These are phyloP conservation scores for Lacerta bilineata DNA, from an alignment of 2,797 vertebrate species.

Conservation along the genomic window DNA sequence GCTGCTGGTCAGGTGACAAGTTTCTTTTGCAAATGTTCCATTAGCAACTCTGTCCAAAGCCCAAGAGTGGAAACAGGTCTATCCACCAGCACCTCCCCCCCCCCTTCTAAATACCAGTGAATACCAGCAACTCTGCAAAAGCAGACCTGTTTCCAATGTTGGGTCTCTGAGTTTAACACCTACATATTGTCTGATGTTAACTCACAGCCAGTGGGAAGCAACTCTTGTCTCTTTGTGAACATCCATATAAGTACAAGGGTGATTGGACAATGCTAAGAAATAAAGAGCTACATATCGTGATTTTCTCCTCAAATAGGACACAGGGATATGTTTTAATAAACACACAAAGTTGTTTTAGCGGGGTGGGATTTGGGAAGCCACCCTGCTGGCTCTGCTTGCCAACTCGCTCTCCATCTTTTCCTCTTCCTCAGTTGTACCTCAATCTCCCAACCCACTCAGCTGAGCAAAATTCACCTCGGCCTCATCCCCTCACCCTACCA, in stretches of 20 bases:
- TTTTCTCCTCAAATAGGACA: conserved; percentile 43
- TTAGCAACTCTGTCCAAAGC: conserved; percentile 19
- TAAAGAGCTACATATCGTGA: conserved; percentile 53
- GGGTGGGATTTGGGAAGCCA: neutral
- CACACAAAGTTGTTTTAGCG: conserved; percentile 53
- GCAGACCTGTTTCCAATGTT: conserved; percentile 48
- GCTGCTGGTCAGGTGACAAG: neutral
- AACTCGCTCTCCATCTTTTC: too few species aligned
- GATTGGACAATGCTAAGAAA: conserved; percentile 36
- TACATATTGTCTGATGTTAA: conserved; percentile 35
- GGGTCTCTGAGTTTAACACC: conserved; percentile 50
- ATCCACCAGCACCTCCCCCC: conserved; percentile 33
- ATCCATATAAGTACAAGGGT: conserved; percentile 49
- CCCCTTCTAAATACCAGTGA: conserved; percentile 41
- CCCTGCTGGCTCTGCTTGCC: too few species aligned
- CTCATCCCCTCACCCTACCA: too few species aligned
- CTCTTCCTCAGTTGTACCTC: too few species aligned
- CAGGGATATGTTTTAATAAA: conserved; percentile 54
- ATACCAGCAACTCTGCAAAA: conserved; percentile 56
- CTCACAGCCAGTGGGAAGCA: conserved; percentile 56
- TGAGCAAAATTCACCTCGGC: too few species aligned
- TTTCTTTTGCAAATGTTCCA: neutral
- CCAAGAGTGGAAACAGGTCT: conserved; percentile 34
- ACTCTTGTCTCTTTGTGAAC: conserved; percentile 47
- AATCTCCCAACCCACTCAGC: too few species aligned